These are phyloP conservation scores for Gadus macrocephalus DNA, from an alignment of 2,113 vertebrate genomes.

Conservation along the genomic window DNA sequence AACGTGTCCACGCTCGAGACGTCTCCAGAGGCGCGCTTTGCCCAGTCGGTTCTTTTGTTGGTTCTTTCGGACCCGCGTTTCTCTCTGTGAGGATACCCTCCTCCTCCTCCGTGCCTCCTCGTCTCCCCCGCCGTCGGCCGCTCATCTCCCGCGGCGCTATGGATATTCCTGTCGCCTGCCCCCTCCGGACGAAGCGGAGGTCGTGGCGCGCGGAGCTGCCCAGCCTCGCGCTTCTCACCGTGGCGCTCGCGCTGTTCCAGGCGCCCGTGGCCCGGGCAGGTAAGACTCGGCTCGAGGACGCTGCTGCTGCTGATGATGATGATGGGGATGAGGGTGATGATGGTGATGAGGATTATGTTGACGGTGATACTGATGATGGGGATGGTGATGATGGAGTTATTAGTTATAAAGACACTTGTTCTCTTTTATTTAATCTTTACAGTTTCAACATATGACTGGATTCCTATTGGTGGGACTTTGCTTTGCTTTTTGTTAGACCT, in stretches of 20 bases:
- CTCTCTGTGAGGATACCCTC: conserved; percentile 64
- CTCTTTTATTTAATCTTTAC: no score
- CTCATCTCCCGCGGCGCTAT: conserved; percentile 60
- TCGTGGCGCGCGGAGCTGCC: conserved; percentile 63
- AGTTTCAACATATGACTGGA: no score
- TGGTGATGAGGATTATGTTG: no score
- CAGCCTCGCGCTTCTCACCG: conserved; percentile 59
- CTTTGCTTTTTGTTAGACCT: no score
- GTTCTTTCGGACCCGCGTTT: conserved; percentile 57
- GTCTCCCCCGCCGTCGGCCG: conserved; percentile 46
- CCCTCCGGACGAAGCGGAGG: conserved; percentile 73
- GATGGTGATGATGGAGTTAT: no score
- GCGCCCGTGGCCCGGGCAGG: conserved; percentile 66
- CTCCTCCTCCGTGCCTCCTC: conserved; percentile 3
- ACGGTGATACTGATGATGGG: no score
- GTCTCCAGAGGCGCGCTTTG: conserved; percentile 60
- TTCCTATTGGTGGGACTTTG: no score
- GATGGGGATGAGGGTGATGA: no score
- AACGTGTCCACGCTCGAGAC: conserved; percentile 42
- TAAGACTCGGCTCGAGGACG: conserved; percentile 45
- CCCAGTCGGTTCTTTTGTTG: conserved; percentile 18
- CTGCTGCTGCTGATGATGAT: no score
- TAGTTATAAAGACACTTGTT: no score
- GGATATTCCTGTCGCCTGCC: conserved; percentile 69
- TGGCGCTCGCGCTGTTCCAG: conserved; percentile 62